Evolutionary conservation across 2,888 invertebrate genomes (phyloP).

Genomic region (Agrochola circellaris): DNA sequence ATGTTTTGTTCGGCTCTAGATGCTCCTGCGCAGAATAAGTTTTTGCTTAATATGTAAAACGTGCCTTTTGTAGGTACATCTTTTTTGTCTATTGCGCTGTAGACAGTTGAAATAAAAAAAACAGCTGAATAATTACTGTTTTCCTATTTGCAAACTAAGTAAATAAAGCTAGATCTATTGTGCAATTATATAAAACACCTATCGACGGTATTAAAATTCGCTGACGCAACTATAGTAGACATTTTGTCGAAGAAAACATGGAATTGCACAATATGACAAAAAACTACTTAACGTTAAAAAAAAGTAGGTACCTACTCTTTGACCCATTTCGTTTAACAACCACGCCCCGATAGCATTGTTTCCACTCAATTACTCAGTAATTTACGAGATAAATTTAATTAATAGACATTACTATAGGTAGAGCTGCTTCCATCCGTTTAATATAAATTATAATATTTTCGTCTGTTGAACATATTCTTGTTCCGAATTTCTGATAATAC

Average conservation of each 20-base stretch:
- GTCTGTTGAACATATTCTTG: not conserved
- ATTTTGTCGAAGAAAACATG: slow-evolving; percentile 23
- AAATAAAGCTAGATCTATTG: slow-evolving; percentile 7
- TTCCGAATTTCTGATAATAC: slow-evolving; percentile 28
- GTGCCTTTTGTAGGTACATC: not conserved
- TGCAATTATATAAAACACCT: slow-evolving; percentile 32
- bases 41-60: slow-evolving; percentile 9
- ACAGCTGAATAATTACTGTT: slow-evolving; percentile 1
- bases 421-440: not conserved
- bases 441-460: slow-evolving; percentile 26
- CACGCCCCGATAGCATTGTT: slow-evolving; percentile 21
- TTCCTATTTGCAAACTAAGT: slow-evolving; percentile 19
- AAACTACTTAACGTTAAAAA: not conserved
- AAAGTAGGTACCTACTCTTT: slow-evolving; percentile 11
- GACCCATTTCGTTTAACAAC: slow-evolving; percentile 39
- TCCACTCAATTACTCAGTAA: slow-evolving; percentile 38
- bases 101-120: slow-evolving; percentile 23
- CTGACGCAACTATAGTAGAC: not conserved
- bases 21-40: not conserved
- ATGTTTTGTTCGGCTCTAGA: not conserved
- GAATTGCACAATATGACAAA: slow-evolving; percentile 17
- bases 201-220: not conserved
- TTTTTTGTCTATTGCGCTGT: slow-evolving; percentile 6
- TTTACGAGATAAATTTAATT: slow-evolving; percentile 40
- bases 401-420: not conserved